These are phyloP conservation scores for Nysson spinosus DNA, from an alignment of 2,888 invertebrate genomes.

Conservation along the genomic window DNA sequence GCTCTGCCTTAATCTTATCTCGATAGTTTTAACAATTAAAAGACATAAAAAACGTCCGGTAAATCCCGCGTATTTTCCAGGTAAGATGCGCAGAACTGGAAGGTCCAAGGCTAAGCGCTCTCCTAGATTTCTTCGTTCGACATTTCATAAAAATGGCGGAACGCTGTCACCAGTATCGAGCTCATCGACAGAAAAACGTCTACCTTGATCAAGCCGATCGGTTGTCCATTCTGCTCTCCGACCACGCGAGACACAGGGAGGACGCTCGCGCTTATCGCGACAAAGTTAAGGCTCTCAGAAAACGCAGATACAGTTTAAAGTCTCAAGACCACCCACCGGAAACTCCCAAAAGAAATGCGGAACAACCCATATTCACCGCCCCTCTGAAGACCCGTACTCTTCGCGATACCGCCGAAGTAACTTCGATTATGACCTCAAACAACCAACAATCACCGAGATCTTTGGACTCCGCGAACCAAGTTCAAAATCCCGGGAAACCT, in stretches of 20 bases:
- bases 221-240: constrained; percentile 81
- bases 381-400: constrained; percentile 59
- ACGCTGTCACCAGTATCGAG: constrained; percentile 81
- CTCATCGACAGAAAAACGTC: constrained; percentile 81
- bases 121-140: constrained; percentile 85
- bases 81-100: constrained; percentile 79
- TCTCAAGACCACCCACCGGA: constrained; percentile 55
- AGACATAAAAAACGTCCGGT: neutral
- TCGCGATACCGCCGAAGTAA: constrained; percentile 1
- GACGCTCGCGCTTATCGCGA: constrained; percentile 80
- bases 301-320: neutral
- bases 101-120: constrained; percentile 80
- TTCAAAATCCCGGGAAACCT: too few species aligned
- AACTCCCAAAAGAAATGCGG: constrained; percentile 67
- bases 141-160: constrained; percentile 86
- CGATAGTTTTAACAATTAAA: constrained; percentile 9
- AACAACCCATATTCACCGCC: constrained; percentile 58
- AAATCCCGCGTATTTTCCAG: constrained; percentile 57
- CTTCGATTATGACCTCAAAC: too few species aligned
- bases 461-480: too few species aligned
- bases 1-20: constrained; percentile 51
- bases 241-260: constrained; percentile 80
- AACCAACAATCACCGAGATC: too few species aligned
- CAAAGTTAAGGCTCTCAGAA: constrained; percentile 76
- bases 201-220: constrained; percentile 86